Base-by-base conservation (phyloP, 2,888 invertebrate species). In the Mellilla xanthometata region DNA sequence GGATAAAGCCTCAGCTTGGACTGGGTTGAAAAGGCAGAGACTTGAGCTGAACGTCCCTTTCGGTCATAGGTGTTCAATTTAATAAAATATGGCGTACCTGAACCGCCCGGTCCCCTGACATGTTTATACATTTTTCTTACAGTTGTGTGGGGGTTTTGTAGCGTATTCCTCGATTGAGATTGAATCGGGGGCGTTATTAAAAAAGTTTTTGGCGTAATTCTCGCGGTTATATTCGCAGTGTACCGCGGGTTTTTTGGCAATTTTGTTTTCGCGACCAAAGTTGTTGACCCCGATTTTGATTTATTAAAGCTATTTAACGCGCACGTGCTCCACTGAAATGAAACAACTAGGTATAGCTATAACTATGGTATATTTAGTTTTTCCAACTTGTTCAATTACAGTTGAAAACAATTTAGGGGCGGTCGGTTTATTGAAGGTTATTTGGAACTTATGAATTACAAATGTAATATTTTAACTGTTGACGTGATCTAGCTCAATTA, bases 81-180 rank as follows among this genome's bases (percentile, higher is more conserved):
- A 83, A 84, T 85, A 88, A 87, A 87, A 87, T 86, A 85, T 81
- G 85, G 81, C 81, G 84, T 88, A 89, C 89, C 87, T 88, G 86
- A 70, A 75, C 82, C 79, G 80, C 75, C 82, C 79, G 80, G 78
- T 83, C 89, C 83, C 80, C 63, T 80, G 80, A 81, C 79, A 77
- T 87, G 82, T 86, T 87, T 84, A 83, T 84, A 87, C 80, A 82
- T 87, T 86, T 87, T 83, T 85, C 85, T 86, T 84, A 79, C 79
- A 76, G 72, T 74, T 76, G 75, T 76, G 68, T 72, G 62, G 68
- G 72, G 74, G 73, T 81, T 86, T 87, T 80, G 79, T 80, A 77
- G 76, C 76, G 79, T 77, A 81, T 79, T 81, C 82, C 75, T 81
- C 84, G 79, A 84, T 86, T 81, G 85, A 79, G 83, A 83, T 82